phyloP scores from a whole-genome alignment of 2,113 vertebrate species.

The Antechinus stuartii region DNA sequence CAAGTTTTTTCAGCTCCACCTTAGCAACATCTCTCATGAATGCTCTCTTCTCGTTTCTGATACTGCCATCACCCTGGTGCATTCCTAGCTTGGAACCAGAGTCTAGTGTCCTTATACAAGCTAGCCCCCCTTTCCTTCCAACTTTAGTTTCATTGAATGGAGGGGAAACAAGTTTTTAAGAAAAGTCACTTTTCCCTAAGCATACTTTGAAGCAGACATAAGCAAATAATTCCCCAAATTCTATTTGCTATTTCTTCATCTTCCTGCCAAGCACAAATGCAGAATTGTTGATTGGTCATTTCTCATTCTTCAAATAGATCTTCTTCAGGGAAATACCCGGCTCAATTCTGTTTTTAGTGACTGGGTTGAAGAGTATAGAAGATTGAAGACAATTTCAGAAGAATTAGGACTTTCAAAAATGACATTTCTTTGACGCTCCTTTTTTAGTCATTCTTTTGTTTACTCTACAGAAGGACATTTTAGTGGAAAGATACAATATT shows the following conservation, averaged over 20 bases:
- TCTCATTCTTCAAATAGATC: background rate
- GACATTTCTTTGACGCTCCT: background rate
- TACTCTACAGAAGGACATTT: background rate
- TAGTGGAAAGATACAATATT: background rate
- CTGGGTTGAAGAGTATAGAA: background rate
- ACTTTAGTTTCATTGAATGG: background rate
- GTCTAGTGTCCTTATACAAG: background rate
- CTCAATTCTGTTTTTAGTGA: background rate
- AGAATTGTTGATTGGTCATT: background rate
- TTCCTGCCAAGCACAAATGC: background rate
- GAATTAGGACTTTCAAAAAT: background rate
- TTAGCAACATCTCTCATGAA: background rate
- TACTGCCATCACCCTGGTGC: background rate
- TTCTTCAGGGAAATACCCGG: background rate
- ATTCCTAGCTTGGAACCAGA: background rate
- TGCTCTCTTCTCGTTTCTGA: background rate
- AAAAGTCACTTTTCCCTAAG: slow-evolving; percentile 56
- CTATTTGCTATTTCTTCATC: background rate
- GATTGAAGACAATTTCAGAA: background rate
- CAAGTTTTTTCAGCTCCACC: background rate
- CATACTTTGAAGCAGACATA: background rate
- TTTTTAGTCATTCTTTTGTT: slow-evolving; percentile 11
- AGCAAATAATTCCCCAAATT: slow-evolving; percentile 17
- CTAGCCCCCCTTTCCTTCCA: too few species aligned
- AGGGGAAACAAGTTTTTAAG: background rate